phyloP scores from a whole-genome alignment of 2,797 vertebrate genomes.

The Gallinago stenura region DNA sequence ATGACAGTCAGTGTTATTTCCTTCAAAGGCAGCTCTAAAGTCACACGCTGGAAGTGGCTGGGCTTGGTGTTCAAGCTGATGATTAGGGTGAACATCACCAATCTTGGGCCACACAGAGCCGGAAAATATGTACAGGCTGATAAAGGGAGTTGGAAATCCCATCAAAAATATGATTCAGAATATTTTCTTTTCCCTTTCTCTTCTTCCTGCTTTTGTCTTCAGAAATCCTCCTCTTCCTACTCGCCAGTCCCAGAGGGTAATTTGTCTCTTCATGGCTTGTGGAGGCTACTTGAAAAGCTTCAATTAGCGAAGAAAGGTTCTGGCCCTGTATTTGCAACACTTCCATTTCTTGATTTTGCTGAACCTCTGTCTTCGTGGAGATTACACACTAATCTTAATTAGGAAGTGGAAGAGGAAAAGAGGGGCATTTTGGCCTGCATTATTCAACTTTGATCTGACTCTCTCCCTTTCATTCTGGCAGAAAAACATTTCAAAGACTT shows the following conservation, averaged over 20 bases:
- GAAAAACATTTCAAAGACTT: constrained; percentile 65
- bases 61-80: neutral
- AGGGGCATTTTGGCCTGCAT: constrained; percentile 47
- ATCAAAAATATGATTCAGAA: neutral
- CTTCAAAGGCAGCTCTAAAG: neutral
- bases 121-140: neutral
- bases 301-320: constrained; percentile 34
- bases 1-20: neutral
- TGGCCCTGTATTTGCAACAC: neutral
- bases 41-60: fast-evolving
- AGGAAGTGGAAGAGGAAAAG: constrained; percentile 66
- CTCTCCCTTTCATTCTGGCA: constrained; percentile 45
- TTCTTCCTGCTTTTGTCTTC: constrained; percentile 21
- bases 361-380: constrained; percentile 35
- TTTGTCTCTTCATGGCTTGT: constrained; percentile 14
- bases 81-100: neutral
- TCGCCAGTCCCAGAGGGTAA: neutral
- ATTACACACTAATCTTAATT: constrained; percentile 71
- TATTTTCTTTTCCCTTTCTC: neutral
- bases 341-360: constrained; percentile 32
- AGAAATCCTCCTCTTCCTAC: neutral
- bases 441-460: constrained; percentile 66
- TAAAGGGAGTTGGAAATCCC: neutral
- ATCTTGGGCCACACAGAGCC: fast-evolving
- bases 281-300: constrained; percentile 44